A percentile compares a stretch with the other conserved stretches of the same genome.
Conservation (phyloP, 2,888 invertebrate species). For the Schizotus pectinicornis region DNA sequence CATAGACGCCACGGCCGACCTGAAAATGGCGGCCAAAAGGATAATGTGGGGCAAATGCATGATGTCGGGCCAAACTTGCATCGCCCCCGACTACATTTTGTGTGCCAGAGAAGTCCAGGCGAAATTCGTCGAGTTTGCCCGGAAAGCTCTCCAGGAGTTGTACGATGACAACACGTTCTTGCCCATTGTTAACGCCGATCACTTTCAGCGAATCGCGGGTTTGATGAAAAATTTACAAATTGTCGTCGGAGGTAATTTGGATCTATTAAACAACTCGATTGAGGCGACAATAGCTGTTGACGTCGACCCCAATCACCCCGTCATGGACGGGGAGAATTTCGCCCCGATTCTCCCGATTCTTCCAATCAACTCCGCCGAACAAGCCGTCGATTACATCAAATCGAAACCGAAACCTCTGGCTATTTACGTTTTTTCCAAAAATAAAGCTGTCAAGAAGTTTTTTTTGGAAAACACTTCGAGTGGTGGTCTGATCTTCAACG, state of each 20-base stretch:
- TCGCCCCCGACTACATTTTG: constrained; percentile 94
- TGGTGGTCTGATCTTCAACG: constrained; percentile 85
- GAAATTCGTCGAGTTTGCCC: constrained; percentile 57
- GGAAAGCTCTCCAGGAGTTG: constrained; percentile 76
- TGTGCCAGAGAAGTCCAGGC: constrained; percentile 80
- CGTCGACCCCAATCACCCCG: constrained; percentile 75
- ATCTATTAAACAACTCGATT: constrained; percentile 79
- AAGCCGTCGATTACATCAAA: constrained; percentile 92
- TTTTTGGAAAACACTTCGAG: constrained; percentile 76
- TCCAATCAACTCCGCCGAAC: constrained; percentile 79
- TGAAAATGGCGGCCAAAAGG: constrained; percentile 78
- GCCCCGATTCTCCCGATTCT: constrained; percentile 95
- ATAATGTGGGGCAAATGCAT: constrained; percentile 94
- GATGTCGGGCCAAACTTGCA: constrained; percentile 94
- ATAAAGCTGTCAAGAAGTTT: constrained; percentile 64
- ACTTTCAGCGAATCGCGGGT: constrained; percentile 77
- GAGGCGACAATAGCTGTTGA: constrained; percentile 84
- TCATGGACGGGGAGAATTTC: constrained; percentile 95
- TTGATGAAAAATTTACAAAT: constrained; percentile 74
- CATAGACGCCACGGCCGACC: constrained; percentile 82
- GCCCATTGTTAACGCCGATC: constrained; percentile 84
- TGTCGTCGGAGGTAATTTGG: constrained; percentile 79
- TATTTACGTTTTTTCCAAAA: constrained; percentile 82
- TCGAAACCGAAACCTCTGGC: constrained; percentile 88
- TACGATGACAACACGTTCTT: constrained; percentile 82